Conservation (phyloP, 2,888 invertebrate species). For the Machimus rusticus region DNA sequence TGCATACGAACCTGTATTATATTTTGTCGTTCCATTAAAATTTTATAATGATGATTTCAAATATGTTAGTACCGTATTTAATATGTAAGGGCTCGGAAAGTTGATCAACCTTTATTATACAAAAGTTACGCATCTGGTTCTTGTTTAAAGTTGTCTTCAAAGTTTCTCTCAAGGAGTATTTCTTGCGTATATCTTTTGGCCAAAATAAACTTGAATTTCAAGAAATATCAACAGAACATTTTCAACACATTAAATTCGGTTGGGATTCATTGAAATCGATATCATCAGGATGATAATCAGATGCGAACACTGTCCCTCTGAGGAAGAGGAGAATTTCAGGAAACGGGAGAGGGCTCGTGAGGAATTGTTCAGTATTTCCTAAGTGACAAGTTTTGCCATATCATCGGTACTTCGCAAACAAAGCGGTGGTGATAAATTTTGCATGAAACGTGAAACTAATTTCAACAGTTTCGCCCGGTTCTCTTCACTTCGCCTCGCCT, state of each 20-base stretch:
- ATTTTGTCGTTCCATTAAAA: too few species aligned
- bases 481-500: not conserved
- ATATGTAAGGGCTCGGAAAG: not conserved
- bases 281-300: not conserved
- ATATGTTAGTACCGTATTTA: not conserved
- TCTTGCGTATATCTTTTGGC: not conserved
- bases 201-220: not conserved
- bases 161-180: not conserved
- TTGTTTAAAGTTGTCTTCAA: not conserved
- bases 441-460: not conserved
- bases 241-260: not conserved
- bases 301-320: not conserved
- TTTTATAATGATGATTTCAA: too few species aligned
- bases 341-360: not conserved
- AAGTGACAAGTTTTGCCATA: not conserved
- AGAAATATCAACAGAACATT: not conserved
- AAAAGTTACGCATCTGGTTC: not conserved
- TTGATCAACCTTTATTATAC: not conserved
- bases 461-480: not conserved
- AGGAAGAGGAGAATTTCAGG: not conserved
- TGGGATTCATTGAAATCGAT: not conserved
- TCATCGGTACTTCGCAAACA: not conserved
- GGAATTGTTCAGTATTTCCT: not conserved
- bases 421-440: not conserved
- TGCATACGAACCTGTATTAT: too few species aligned